Percentiles rank a stretch among this genome's conserved stretches.
Evolutionary conservation across 2,888 invertebrate genomes (phyloP).

Genomic region (Eremobia ochroleuca): DNA sequence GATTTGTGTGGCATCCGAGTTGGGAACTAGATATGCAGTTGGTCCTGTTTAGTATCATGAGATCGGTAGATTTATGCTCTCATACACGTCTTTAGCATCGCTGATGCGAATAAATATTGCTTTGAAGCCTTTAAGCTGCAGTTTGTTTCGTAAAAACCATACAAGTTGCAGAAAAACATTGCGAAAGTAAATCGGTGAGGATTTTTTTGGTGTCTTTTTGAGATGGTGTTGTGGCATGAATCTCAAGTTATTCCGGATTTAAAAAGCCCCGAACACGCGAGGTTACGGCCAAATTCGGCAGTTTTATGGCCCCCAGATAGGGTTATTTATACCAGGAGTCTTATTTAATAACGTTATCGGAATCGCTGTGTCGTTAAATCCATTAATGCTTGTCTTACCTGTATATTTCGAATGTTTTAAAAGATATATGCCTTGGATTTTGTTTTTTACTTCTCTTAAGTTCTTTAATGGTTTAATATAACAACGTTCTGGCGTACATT

Average conservation of each 20-base stretch:
- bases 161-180: slow-evolving; percentile 40
- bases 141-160: slow-evolving; percentile 31
- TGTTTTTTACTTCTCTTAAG: slow-evolving; percentile 63
- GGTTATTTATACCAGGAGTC: slow-evolving; percentile 82
- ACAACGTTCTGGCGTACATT: slow-evolving; percentile 20
- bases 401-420: slow-evolving; percentile 75
- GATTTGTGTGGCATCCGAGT: slow-evolving; percentile 86
- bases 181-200: slow-evolving; percentile 38
- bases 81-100: slow-evolving; percentile 72
- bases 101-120: slow-evolving; percentile 73
- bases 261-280: slow-evolving; percentile 74
- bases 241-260: slow-evolving; percentile 69
- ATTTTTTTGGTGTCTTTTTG: slow-evolving; percentile 62
- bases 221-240: slow-evolving; percentile 64
- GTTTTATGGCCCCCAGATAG: slow-evolving; percentile 83
- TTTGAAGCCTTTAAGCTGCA: slow-evolving; percentile 60
- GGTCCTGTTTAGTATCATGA: slow-evolving; percentile 63
- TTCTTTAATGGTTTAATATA: slow-evolving; percentile 63
- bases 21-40: slow-evolving; percentile 76
- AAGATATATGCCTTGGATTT: slow-evolving; percentile 70
- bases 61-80: slow-evolving; percentile 70
- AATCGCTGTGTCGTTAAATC: slow-evolving; percentile 81
- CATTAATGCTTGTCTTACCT: slow-evolving; percentile 81
- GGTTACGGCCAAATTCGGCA: slow-evolving; percentile 77
- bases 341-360: slow-evolving; percentile 86